Percentiles rank a stretch among this genome's conserved stretches.
These are phyloP conservation scores for Meteorus sp. DNA, from an alignment of 1,140 invertebrate genomes.

Conservation along the genomic window DNA sequence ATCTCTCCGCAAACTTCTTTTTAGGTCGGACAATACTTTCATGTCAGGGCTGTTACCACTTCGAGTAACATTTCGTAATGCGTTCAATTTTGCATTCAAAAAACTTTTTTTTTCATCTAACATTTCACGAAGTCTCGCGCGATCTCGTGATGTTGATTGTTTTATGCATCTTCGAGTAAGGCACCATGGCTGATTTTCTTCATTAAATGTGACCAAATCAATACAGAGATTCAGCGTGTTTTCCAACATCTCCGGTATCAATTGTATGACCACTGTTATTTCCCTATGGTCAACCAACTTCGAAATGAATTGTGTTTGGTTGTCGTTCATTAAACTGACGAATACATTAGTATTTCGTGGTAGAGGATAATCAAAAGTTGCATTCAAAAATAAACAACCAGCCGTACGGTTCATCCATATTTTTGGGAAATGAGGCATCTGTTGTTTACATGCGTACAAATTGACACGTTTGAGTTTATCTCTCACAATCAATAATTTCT, in stretches of 20 bases:
- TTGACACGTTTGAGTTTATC: conserved; percentile 45
- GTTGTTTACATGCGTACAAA: conserved; percentile 40
- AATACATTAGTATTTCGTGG: conserved; percentile 38
- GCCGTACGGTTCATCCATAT: conserved; percentile 34
- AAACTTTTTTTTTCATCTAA: conserved; percentile 33
- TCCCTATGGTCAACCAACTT: conserved; percentile 38
- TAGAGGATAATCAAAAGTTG: conserved; percentile 36
- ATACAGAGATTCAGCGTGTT: conserved; percentile 25
- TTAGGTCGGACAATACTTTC: conserved; percentile 40
- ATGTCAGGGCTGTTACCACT: conserved; percentile 36
- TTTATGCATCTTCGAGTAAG: conserved; percentile 44
- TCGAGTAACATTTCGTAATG: conserved; percentile 29
- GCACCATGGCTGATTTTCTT: conserved; percentile 41
- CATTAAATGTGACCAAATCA: conserved; percentile 42
- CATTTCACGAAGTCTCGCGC: conserved; percentile 26
- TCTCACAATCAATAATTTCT: conserved; percentile 26
- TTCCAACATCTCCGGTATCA: conserved; percentile 26
- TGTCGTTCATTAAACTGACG: conserved; percentile 31
- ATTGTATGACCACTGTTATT: conserved; percentile 35
- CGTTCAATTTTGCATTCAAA: conserved; percentile 41
- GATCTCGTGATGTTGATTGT: conserved; percentile 23
- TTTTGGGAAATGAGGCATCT: conserved; percentile 31
- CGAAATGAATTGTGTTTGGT: conserved; percentile 35
- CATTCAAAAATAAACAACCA: conserved; percentile 31
- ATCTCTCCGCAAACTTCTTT: conserved; percentile 40